Conservation (phyloP, 2,888 invertebrate genomes). For the Leucophora obtusa region DNA sequence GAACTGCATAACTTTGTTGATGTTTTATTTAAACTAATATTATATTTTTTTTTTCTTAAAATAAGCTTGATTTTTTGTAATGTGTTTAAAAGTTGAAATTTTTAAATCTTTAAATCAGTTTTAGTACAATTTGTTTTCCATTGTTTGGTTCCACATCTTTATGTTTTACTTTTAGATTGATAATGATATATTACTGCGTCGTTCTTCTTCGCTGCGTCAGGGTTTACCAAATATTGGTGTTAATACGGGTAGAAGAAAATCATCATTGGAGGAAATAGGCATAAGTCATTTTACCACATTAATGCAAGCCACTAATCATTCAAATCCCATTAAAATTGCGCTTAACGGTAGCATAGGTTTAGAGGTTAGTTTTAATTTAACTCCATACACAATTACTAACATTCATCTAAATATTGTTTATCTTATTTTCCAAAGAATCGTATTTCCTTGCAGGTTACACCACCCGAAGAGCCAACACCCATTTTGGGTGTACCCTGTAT, state of each 20-base stretch:
- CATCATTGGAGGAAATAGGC: slow-evolving; percentile 91
- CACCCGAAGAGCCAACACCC: slow-evolving; percentile 82
- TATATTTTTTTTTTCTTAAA: background rate
- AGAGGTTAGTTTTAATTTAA: slow-evolving; percentile 80
- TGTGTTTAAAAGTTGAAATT: slow-evolving; percentile 32
- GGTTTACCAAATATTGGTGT: slow-evolving; percentile 84
- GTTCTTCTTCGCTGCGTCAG: slow-evolving; percentile 91
- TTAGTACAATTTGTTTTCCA: slow-evolving; percentile 13
- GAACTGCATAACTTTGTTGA: slow-evolving; percentile 5
- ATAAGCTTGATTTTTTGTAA: slow-evolving; percentile 23
- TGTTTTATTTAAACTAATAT: slow-evolving; percentile 15
- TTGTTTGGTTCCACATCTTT: slow-evolving; percentile 48
- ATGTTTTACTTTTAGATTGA: slow-evolving; percentile 79
- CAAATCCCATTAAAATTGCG: slow-evolving; percentile 90
- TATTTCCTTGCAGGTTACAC: slow-evolving; percentile 81
- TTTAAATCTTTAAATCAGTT: slow-evolving; percentile 1
- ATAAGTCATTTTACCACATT: slow-evolving; percentile 88
- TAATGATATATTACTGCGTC: slow-evolving; percentile 89
- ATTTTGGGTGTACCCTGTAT: slow-evolving; percentile 77
- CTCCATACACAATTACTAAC: background rate
- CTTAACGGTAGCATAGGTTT: slow-evolving; percentile 91
- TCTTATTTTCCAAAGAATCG: slow-evolving; percentile 70
- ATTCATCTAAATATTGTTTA: background rate
- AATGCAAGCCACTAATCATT: slow-evolving; percentile 83
- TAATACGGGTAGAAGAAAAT: slow-evolving; percentile 83